Conservation (phyloP, 2,888 invertebrate species). For the Drosophila eohydei region DNA sequence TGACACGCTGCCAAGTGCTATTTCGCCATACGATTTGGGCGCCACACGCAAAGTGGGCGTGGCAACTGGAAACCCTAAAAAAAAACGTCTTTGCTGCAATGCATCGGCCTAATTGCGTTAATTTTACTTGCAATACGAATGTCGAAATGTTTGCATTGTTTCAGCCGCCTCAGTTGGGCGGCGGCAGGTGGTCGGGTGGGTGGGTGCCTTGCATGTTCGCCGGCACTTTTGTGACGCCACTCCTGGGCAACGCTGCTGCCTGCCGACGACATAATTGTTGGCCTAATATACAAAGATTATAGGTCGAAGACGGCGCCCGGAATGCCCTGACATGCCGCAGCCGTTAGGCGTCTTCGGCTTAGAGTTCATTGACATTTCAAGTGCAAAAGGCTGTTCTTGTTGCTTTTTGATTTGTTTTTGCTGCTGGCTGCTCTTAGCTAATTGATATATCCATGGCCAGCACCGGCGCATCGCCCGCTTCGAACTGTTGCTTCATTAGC, state of each 20-base stretch:
- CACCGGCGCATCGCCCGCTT: conserved; percentile 19
- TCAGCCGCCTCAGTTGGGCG: conserved; percentile 48
- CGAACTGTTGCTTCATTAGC: conserved; percentile 1
- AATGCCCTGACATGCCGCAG: background rate
- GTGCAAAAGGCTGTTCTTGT: conserved; percentile 6
- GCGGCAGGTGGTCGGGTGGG: background rate
- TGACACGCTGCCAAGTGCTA: conserved; percentile 69
- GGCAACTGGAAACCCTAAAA: background rate
- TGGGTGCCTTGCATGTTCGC: conserved; percentile 65
- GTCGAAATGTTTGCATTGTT: conserved; percentile 57
- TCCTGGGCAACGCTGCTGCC: conserved; percentile 51
- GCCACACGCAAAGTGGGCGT: conserved; percentile 64
- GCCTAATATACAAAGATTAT: conserved; percentile 59
- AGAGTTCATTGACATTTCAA: conserved; percentile 43
- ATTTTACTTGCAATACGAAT: conserved; percentile 72
- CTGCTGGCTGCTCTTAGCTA: background rate
- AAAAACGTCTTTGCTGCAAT: conserved; percentile 32
- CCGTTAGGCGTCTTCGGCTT: background rate
- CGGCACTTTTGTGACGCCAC: conserved; percentile 60
- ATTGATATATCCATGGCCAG: background rate
- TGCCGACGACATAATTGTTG: conserved; percentile 77
- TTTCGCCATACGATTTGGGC: conserved; percentile 62
- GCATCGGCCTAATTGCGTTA: conserved; percentile 77
- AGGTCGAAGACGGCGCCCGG: conserved; percentile 17
- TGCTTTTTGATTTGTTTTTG: background rate